Percentiles rank a stretch among this genome's conserved stretches.
These are phyloP conservation scores for Cyaniris semiargus DNA, from an alignment of 2,888 invertebrate species.

Conservation along the genomic window DNA sequence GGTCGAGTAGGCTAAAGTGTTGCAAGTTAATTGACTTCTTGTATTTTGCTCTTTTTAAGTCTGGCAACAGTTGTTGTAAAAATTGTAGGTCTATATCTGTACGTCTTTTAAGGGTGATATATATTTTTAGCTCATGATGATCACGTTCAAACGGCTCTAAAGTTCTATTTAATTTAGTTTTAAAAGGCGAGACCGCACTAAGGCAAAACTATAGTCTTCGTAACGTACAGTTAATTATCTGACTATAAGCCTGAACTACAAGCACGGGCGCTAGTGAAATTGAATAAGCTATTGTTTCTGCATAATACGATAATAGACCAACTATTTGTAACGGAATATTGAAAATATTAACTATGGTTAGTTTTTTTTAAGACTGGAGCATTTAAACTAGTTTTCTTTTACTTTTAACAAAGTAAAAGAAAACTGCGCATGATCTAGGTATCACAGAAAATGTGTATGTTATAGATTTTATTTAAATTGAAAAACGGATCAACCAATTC, in stretches of 20 bases:
- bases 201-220: background rate
- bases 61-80: background rate
- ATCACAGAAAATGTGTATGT: too few relatives aligned
- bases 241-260: background rate
- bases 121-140: background rate
- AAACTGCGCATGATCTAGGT: too few relatives aligned
- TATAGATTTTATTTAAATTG: too few relatives aligned
- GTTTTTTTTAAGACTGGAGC: background rate
- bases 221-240: background rate
- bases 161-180: too few relatives aligned
- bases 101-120: background rate
- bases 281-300: background rate
- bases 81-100: background rate
- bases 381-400: too few relatives aligned
- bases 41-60: slow-evolving; percentile 10
- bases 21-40: slow-evolving; percentile 10
- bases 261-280: background rate
- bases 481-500: too few relatives aligned
- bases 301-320: background rate
- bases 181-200: too few relatives aligned
- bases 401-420: too few relatives aligned
- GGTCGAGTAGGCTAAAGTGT: slow-evolving; percentile 11
- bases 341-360: background rate
- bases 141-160: background rate
- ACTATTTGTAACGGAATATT: background rate